phyloP scores from a whole-genome alignment of 2,888 invertebrate species.

The Standfussiana lucernea region DNA sequence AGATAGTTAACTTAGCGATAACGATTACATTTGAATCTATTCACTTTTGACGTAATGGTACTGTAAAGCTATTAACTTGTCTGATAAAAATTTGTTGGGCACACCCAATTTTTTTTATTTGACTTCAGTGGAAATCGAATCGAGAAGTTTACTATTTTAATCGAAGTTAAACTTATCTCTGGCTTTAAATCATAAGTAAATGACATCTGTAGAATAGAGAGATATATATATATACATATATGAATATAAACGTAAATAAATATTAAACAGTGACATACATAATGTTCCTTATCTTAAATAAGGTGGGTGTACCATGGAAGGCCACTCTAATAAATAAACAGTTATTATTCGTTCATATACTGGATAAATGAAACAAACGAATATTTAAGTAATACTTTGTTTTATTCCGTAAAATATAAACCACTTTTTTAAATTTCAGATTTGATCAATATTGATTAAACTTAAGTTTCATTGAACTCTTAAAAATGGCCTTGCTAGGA shows the following conservation, averaged over 20 bases:
- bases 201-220: not conserved
- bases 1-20: conserved; percentile 25
- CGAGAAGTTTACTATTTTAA: not conserved
- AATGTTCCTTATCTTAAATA: conserved; percentile 58
- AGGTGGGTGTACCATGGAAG: too few species aligned
- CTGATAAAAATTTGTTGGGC: conserved; percentile 8
- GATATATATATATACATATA: too few species aligned
- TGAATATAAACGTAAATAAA: conserved; percentile 23
- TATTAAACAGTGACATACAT: conserved; percentile 43
- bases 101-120: conserved; percentile 1
- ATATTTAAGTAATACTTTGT: too few species aligned
- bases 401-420: too few species aligned
- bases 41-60: conserved; percentile 12
- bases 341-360: too few species aligned
- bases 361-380: too few species aligned
- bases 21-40: conserved; percentile 21
- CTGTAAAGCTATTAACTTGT: conserved; percentile 19
- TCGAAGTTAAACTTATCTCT: not conserved
- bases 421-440: too few species aligned
- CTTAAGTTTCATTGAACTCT: too few species aligned
- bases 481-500: too few species aligned
- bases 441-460: too few species aligned
- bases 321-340: too few species aligned
- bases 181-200: conserved; percentile 5
- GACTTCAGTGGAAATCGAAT: not conserved